Conservation (phyloP, 1,140 invertebrate genomes). For the Lepeophtheirus salmonis region DNA sequence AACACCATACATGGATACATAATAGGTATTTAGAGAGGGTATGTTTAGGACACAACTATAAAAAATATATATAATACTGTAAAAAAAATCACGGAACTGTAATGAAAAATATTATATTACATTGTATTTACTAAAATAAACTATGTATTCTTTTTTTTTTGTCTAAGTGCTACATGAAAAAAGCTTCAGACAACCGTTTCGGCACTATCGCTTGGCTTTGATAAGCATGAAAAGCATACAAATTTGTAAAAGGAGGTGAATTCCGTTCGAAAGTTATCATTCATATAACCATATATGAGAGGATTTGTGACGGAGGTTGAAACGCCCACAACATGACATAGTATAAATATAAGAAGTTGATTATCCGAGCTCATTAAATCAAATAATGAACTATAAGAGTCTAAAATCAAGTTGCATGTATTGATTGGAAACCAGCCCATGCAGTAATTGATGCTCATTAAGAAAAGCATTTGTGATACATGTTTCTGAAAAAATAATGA, state of each 20-base stretch:
- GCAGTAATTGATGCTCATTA: slow-evolving; percentile 35
- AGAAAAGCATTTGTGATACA: slow-evolving; percentile 27
- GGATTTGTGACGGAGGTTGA: slow-evolving; percentile 36
- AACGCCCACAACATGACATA: slow-evolving; percentile 35
- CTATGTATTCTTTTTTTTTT: no score
- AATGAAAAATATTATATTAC: no score
- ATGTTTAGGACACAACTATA: no score
- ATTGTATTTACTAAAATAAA: no score
- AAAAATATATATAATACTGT: no score
- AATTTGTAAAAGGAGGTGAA: slow-evolving; percentile 24
- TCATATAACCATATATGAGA: slow-evolving; percentile 37
- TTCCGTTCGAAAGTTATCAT: slow-evolving; percentile 36
- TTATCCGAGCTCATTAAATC: slow-evolving; percentile 19
- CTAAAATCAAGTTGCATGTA: slow-evolving; percentile 34
- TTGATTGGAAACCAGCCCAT: slow-evolving; percentile 37
- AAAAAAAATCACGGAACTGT: no score
- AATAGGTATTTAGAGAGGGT: no score
- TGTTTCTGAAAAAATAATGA: neutral
- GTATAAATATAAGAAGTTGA: slow-evolving; percentile 27
- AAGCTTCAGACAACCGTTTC: neutral
- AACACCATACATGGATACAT: no score
- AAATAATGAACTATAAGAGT: slow-evolving; percentile 26
- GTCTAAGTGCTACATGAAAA: no score
- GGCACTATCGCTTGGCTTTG: neutral
- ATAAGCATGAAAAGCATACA: neutral